A percentile compares a stretch with the other conserved stretches of the same genome.
Evolutionary conservation across 2,888 invertebrate genomes (phyloP).

Genomic region (Hydrotaea cyrtoneurina): DNA sequence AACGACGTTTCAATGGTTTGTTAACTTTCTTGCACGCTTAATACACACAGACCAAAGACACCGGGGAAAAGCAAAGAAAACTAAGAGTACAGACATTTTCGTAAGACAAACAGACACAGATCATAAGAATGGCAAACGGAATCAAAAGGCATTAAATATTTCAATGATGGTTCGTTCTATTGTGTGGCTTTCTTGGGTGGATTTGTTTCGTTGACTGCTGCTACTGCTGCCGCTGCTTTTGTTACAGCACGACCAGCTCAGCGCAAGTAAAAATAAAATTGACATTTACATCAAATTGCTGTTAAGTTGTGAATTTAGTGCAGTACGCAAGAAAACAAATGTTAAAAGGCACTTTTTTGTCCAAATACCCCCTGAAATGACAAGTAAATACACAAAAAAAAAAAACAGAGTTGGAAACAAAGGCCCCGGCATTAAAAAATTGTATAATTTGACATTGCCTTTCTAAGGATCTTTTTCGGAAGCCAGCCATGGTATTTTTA

Average conservation of each 20-base stretch:
- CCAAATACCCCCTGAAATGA: no score
- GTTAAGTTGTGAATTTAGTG: not conserved
- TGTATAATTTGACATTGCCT: no score
- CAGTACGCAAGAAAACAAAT: not conserved
- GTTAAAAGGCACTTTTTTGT: not conserved
- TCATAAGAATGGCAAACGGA: not conserved
- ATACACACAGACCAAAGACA: no score
- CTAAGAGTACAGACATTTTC: not conserved
- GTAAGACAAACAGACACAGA: slow-evolving; percentile 2
- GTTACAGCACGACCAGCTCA: no score
- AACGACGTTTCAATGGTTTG: slow-evolving; percentile 15
- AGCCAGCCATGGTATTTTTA: no score
- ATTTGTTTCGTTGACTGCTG: no score
- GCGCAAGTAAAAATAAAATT: slow-evolving; percentile 1
- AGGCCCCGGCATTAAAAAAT: no score
- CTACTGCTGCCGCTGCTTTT: no score
- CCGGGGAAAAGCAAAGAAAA: no score
- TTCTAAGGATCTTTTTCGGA: no score
- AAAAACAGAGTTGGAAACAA: no score
- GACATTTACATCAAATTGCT: slow-evolving; percentile 10
- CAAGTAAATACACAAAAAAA: no score
- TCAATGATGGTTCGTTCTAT: not conserved
- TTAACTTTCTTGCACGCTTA: not conserved
- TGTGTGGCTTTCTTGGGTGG: not conserved
- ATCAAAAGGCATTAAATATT: not conserved